These are phyloP conservation scores for Drosophila mimetica DNA, from an alignment of 2,888 invertebrate genomes.

Conservation along the genomic window DNA sequence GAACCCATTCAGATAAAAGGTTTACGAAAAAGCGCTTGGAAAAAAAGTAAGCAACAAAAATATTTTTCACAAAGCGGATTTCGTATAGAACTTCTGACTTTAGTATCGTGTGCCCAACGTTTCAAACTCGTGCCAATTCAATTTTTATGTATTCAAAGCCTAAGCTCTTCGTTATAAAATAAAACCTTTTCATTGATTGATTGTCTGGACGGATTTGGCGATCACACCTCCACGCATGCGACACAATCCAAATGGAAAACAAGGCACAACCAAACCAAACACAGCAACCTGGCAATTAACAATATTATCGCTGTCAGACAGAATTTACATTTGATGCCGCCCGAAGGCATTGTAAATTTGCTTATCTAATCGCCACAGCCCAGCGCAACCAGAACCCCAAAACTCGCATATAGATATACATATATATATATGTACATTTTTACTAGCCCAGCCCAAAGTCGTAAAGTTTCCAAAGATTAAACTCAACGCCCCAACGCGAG, in stretches of 20 bases:
- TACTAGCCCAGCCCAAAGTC: constrained; percentile 3
- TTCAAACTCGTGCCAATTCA: constrained; percentile 12
- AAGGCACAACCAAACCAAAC: constrained; percentile 13
- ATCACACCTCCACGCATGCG: constrained; percentile 27
- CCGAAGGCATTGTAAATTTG: constrained; percentile 33
- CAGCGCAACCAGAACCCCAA: not conserved
- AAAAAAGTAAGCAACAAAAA: no score
- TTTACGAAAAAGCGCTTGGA: no score
- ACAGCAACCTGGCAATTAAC: constrained; percentile 28
- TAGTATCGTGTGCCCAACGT: constrained; percentile 9
- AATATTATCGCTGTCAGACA: constrained; percentile 29
- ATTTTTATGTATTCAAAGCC: constrained; percentile 24
- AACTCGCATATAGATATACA: constrained; percentile 1
- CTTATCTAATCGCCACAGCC: constrained; percentile 28
- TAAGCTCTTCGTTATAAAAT: constrained; percentile 13
- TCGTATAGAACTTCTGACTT: no score
- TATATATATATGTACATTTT: not conserved
- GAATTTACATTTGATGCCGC: constrained; percentile 33
- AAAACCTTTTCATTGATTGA: constrained; percentile 39
- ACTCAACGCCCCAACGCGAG: not conserved
- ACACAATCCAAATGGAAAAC: constrained; percentile 13
- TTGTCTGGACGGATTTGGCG: constrained; percentile 29
- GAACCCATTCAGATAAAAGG: no score
- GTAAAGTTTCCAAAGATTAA: constrained; percentile 12
- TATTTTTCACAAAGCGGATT: no score